phyloP scores from a whole-genome alignment of 1,140 invertebrate genomes.

The Drosophila tristis region DNA sequence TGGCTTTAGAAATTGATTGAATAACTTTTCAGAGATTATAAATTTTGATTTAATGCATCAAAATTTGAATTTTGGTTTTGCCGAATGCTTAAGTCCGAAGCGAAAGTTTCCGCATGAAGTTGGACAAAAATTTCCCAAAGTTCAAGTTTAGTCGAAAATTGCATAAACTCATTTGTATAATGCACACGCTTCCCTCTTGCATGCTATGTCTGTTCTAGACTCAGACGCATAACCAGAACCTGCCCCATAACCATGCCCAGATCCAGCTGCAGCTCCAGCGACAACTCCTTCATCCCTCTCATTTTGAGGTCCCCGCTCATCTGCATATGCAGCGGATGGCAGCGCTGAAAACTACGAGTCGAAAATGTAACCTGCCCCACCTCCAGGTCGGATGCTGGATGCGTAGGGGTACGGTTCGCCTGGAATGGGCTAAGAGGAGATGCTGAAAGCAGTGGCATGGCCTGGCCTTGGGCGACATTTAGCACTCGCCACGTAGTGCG shows the following conservation, averaged over 20 bases:
- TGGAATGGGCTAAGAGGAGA: background rate
- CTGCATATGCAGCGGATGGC: constrained; percentile 39
- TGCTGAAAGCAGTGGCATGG: constrained; percentile 12
- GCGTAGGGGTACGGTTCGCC: constrained; percentile 27
- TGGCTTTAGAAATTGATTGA: no score
- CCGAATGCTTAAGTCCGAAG: constrained; percentile 38
- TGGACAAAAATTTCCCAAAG: constrained; percentile 30
- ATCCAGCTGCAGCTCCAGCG: constrained; percentile 2
- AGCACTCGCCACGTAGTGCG: constrained; percentile 58
- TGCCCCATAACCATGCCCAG: background rate
- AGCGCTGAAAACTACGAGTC: constrained; percentile 54
- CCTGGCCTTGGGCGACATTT: constrained; percentile 72
- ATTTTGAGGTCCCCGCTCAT: constrained; percentile 41
- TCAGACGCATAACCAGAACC: background rate
- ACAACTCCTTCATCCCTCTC: constrained; percentile 4
- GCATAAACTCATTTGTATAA: constrained; percentile 68
- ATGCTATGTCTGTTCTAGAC: background rate
- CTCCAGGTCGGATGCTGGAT: constrained; percentile 19
- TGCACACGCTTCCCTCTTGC: constrained; percentile 42
- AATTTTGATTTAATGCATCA: constrained; percentile 30
- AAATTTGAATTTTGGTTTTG: constrained; percentile 25
- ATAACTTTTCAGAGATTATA: background rate
- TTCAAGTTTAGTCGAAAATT: constrained; percentile 51
- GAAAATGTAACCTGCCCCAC: constrained; percentile 51
- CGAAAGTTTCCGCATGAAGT: constrained; percentile 33